These are phyloP conservation scores for Zelostemma sp. DNA, from an alignment of 1,140 invertebrate genomes.

Conservation along the genomic window DNA sequence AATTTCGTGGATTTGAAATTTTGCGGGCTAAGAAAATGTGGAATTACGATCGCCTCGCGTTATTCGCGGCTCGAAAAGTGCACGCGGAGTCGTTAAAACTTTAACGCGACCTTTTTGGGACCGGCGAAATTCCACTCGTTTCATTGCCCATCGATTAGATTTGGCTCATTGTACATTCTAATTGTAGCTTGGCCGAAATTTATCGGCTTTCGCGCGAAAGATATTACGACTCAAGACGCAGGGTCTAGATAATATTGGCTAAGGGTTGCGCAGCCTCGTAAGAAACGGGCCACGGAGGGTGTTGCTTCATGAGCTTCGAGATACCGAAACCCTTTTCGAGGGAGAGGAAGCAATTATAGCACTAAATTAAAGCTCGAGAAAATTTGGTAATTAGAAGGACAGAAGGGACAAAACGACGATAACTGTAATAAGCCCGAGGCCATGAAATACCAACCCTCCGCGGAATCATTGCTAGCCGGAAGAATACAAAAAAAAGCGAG, in stretches of 20 bases:
- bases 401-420: constrained; percentile 60
- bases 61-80: not conserved
- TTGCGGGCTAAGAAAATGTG: not conserved
- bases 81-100: too few relatives aligned
- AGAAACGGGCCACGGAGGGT: constrained; percentile 26
- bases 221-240: constrained; percentile 27
- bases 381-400: constrained; percentile 69
- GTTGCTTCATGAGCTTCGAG: constrained; percentile 41
- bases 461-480: too few relatives aligned
- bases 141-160: not conserved
- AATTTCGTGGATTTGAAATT: not conserved
- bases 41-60: not conserved
- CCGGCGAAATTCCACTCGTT: not conserved
- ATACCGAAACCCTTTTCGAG: constrained; percentile 47
- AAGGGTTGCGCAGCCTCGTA: constrained; percentile 37
- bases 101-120: too few relatives aligned
- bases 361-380: constrained; percentile 68
- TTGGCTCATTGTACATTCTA: constrained; percentile 1
- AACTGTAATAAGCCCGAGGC: constrained; percentile 16
- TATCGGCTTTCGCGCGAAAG: constrained; percentile 13
- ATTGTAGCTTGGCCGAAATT: not conserved
- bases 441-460: not conserved
- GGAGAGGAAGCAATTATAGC: constrained; percentile 66
- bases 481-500: too few relatives aligned
- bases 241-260: constrained; percentile 46